Conservation (phyloP, 2,888 invertebrate species). For the Megalurothrips usitatus region DNA sequence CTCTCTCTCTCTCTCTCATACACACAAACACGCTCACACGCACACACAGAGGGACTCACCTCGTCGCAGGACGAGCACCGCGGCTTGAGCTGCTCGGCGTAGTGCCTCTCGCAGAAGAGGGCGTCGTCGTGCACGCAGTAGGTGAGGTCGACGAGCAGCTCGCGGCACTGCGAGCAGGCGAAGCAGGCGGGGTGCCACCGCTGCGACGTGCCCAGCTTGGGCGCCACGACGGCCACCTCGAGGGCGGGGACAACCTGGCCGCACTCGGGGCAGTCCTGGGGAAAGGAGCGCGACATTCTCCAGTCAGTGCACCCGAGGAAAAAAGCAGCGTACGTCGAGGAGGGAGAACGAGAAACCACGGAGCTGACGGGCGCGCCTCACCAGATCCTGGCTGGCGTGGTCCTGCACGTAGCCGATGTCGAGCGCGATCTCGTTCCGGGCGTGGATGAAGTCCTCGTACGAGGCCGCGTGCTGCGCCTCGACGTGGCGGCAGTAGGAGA, state of each 20-base stretch:
- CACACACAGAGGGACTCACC: slow-evolving; percentile 53
- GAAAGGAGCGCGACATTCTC: background rate
- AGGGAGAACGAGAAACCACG: too few relatives aligned
- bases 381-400: slow-evolving; percentile 44
- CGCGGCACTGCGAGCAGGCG: slow-evolving; percentile 79
- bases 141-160: slow-evolving; percentile 91
- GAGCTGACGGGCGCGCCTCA: slow-evolving; percentile 37
- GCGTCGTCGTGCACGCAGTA: slow-evolving; percentile 89
- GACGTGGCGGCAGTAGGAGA: slow-evolving; percentile 83
- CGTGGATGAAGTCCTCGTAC: slow-evolving; percentile 90
- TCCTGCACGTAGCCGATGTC: slow-evolving; percentile 73
- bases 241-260: slow-evolving; percentile 71
- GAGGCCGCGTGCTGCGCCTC: slow-evolving; percentile 71
- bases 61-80: slow-evolving; percentile 97
- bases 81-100: slow-evolving; percentile 92
- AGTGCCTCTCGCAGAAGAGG: slow-evolving; percentile 91
- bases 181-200: slow-evolving; percentile 94
- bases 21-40: slow-evolving; percentile 52
- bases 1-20: too few relatives aligned
- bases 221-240: slow-evolving; percentile 78
- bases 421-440: slow-evolving; percentile 90
- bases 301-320: too few relatives aligned
- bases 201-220: slow-evolving; percentile 68
- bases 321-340: too few relatives aligned
- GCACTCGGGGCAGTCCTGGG: slow-evolving; percentile 78